Conservation (phyloP, 2,888 invertebrate species). For the Panzeria rudis region DNA sequence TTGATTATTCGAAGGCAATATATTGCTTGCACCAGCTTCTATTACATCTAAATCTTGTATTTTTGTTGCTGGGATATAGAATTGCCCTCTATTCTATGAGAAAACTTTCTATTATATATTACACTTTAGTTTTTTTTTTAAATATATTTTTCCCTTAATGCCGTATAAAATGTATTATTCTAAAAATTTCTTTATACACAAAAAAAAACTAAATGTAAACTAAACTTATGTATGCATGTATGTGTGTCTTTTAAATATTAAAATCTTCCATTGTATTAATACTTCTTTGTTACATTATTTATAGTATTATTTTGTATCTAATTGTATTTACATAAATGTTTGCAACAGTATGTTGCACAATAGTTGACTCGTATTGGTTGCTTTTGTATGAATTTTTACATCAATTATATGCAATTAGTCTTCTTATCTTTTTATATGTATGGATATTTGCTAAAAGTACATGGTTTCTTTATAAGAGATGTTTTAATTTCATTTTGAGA, state of each 20-base stretch:
- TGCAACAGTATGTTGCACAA: constrained; percentile 60
- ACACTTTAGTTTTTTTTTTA: no score
- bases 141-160: neutral
- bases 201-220: no score
- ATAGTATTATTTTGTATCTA: constrained; percentile 41
- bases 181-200: no score
- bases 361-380: neutral
- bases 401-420: constrained; percentile 21
- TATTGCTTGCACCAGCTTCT: no score
- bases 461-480: neutral
- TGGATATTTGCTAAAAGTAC: neutral
- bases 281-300: constrained; percentile 14
- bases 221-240: neutral
- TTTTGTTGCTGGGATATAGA: no score
- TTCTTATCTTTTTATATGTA: constrained; percentile 2
- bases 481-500: no score
- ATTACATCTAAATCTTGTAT: no score
- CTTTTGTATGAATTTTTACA: neutral
- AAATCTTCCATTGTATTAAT: constrained; percentile 34
- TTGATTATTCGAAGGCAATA: no score
- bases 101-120: no score
- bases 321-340: constrained; percentile 47
- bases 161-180: neutral
- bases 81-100: no score
- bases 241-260: constrained; percentile 13